phyloP scores from a whole-genome alignment of 2,888 invertebrate genomes.

The Palloptera scutellata region DNA sequence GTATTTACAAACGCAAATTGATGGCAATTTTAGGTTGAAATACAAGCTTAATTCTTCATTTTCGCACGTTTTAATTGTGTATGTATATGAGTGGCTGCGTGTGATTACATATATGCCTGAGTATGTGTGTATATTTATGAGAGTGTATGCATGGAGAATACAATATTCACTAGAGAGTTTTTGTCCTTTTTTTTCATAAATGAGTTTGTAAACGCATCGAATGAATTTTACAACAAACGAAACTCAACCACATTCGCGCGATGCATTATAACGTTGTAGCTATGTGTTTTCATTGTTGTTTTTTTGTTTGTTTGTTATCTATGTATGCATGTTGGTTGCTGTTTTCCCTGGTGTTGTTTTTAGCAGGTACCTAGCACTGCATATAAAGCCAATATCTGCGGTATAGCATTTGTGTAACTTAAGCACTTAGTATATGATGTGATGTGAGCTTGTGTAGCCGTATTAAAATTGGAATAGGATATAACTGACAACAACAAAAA shows the following conservation, averaged over 20 bases:
- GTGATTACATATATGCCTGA: background rate
- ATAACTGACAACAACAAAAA: slow-evolving; percentile 8
- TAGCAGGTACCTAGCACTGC: no score
- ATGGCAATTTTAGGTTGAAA: slow-evolving; percentile 25
- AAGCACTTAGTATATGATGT: no score
- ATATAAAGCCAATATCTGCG: no score
- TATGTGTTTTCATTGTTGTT: background rate
- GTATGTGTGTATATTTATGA: background rate
- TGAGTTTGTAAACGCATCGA: slow-evolving; percentile 14
- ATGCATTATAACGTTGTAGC: no score
- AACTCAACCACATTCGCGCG: no score
- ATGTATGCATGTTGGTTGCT: background rate
- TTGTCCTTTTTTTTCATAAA: slow-evolving; percentile 15
- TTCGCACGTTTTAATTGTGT: background rate
- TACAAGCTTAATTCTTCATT: slow-evolving; percentile 4
- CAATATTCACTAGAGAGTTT: background rate
- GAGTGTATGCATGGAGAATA: no score
- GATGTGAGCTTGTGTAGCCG: no score
- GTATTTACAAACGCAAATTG: slow-evolving; percentile 30
- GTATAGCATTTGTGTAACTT: no score
- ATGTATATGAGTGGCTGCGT: slow-evolving; percentile 3
- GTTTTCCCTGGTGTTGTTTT: background rate
- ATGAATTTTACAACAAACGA: slow-evolving; percentile 19
- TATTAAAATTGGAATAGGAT: background rate
- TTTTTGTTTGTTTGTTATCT: background rate